Evolutionary conservation across 1,140 invertebrate species (phyloP).

Genomic region (Lepidurus arcticus): DNA sequence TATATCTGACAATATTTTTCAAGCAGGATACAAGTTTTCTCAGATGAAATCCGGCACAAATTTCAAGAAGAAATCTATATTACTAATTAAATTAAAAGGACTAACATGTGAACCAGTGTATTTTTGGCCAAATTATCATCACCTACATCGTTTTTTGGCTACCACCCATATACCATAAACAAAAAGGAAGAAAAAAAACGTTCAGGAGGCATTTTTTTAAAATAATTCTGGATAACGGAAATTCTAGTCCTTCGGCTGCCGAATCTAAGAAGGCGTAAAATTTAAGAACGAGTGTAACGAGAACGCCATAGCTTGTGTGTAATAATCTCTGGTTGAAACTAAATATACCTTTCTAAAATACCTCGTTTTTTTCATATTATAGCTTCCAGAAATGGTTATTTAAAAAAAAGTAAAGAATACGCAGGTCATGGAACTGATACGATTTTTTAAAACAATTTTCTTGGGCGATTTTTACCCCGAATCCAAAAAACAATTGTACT

Average conservation of each 20-base stretch:
- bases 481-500: not conserved
- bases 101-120: constrained; percentile 6
- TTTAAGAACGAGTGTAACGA: constrained; percentile 15
- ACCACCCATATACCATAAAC: constrained; percentile 4
- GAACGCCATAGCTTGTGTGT: not conserved
- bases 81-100: not conserved
- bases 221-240: not conserved
- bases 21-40: not conserved
- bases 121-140: constrained; percentile 12
- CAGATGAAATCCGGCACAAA: not conserved
- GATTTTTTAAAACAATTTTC: not conserved
- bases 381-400: not conserved
- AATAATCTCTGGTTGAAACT: constrained; percentile 19
- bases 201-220: not conserved
- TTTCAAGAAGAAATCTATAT: not conserved
- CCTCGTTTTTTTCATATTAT: not conserved
- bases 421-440: not conserved
- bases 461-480: not conserved
- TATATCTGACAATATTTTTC: not conserved
- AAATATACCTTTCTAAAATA: not conserved
- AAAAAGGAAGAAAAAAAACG: not conserved
- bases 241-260: not conserved
- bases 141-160: constrained; percentile 5
- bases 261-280: not conserved
- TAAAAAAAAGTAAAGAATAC: constrained; percentile 1